Conservation (phyloP, 2,113 vertebrate species). For the Benitochromis conjunctus region DNA sequence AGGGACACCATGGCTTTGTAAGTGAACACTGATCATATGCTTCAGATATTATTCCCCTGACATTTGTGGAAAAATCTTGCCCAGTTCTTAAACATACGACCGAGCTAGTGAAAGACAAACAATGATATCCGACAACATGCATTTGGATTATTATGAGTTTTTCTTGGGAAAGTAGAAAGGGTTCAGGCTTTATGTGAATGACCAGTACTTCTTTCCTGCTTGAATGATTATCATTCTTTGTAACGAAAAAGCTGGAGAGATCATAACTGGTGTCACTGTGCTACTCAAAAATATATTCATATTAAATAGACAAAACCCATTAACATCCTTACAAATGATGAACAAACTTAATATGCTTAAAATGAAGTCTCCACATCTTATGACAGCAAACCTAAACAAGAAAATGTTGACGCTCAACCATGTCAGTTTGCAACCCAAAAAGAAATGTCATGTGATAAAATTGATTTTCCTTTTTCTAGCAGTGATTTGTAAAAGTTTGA, state of each 20-base stretch:
- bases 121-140: neutral
- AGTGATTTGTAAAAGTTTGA: neutral
- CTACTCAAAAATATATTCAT: neutral
- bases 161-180: neutral
- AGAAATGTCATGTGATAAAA: neutral
- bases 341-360: neutral
- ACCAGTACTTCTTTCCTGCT: neutral
- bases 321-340: neutral
- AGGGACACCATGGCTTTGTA: constrained; percentile 33
- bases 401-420: neutral
- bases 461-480: neutral
- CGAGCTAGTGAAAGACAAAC: constrained; percentile 1
- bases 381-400: neutral
- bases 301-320: neutral
- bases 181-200: neutral
- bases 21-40: constrained; percentile 42
- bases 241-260: neutral
- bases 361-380: neutral
- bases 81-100: constrained; percentile 10
- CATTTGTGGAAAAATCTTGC: constrained; percentile 11
- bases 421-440: neutral
- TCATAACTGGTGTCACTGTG: neutral
- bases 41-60: constrained; percentile 31
- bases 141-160: neutral
- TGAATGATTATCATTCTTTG: neutral